A percentile compares a stretch with the other conserved stretches of the same genome.
Conservation (phyloP, 1,140 invertebrate species). For the Plectrocnemia conspersa region DNA sequence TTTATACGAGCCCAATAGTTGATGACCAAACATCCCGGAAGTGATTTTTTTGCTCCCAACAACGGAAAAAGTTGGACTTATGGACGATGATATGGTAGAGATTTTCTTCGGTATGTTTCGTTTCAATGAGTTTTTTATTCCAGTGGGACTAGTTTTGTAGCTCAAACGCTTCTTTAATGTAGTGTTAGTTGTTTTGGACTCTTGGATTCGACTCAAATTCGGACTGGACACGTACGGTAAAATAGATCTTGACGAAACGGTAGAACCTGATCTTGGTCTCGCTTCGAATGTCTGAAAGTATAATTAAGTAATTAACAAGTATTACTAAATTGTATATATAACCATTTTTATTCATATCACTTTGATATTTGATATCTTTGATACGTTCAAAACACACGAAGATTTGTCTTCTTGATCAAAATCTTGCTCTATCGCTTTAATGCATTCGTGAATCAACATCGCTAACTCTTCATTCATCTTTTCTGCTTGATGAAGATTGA, state of each 20-base stretch:
- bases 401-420: slow-evolving; percentile 4
- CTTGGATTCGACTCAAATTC: slow-evolving; percentile 19
- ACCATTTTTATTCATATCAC: background rate
- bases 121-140: slow-evolving; percentile 4
- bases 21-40: slow-evolving; percentile 17
- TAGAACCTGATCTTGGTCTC: slow-evolving; percentile 8
- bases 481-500: slow-evolving; percentile 27
- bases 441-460: slow-evolving; percentile 19
- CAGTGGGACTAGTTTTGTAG: slow-evolving; percentile 13
- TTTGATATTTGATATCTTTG: slow-evolving; percentile 19
- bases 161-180: slow-evolving; percentile 3
- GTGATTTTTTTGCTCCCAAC: slow-evolving; percentile 14
- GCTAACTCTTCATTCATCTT: slow-evolving; percentile 14
- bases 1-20: slow-evolving; percentile 25
- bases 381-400: slow-evolving; percentile 22
- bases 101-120: slow-evolving; percentile 22
- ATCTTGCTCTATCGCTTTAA: slow-evolving; percentile 13
- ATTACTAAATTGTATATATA: background rate
- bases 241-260: slow-evolving; percentile 14
- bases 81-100: slow-evolving; percentile 9
- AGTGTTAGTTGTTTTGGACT: background rate
- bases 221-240: slow-evolving; percentile 29
- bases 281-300: background rate
- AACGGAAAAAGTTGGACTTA: slow-evolving; percentile 21
- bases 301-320: background rate